Conservation (phyloP, 2,797 vertebrate genomes). For the Simalia tracyae region DNA sequence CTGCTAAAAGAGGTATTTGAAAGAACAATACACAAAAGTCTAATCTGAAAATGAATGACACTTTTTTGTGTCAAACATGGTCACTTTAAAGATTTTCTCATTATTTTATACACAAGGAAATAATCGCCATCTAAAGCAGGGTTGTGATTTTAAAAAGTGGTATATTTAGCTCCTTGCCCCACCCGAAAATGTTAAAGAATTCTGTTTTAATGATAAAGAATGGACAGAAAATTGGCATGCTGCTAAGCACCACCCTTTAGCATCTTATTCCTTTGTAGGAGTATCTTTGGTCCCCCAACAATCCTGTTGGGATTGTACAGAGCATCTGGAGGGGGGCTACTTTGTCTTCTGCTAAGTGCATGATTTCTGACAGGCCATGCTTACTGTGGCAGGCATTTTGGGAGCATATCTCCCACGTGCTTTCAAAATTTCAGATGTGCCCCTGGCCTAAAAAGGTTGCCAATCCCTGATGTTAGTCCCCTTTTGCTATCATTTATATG, state of each 20-base stretch:
- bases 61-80: background rate
- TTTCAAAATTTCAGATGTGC: background rate
- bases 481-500: background rate
- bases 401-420: background rate
- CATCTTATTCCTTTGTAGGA: background rate
- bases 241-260: background rate
- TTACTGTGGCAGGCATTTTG: background rate
- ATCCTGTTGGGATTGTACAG: background rate
- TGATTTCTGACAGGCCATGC: background rate
- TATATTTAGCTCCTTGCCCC: background rate
- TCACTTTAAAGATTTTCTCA: background rate
- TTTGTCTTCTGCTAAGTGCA: background rate
- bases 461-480: background rate
- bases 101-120: background rate
- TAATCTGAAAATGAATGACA: background rate
- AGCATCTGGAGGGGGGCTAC: background rate
- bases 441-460: background rate
- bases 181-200: background rate
- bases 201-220: background rate
- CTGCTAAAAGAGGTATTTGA: background rate
- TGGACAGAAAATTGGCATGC: background rate
- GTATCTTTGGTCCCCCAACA: background rate
- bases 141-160: background rate
- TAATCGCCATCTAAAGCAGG: background rate
- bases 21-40: background rate